phyloP scores from a whole-genome alignment of 1,140 invertebrate species.

The Eulimnadia texana region DNA sequence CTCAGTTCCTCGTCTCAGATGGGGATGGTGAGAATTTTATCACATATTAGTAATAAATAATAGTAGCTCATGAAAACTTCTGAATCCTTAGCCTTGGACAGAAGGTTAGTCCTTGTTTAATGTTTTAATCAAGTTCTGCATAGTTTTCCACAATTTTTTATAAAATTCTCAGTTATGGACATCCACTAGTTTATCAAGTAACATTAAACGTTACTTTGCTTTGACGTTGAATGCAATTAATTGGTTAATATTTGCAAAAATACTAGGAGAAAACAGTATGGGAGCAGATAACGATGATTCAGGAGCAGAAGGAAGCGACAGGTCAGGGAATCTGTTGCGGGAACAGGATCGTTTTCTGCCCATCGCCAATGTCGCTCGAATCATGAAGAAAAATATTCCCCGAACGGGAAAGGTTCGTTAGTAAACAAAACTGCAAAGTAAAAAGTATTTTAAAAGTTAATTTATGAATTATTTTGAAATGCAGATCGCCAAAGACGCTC shows the following conservation, averaged over 20 bases:
- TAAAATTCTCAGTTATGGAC: too few species aligned
- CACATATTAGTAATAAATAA: background rate
- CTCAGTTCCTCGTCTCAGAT: slow-evolving; percentile 4
- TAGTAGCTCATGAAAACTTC: background rate
- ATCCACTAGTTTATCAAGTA: too few species aligned
- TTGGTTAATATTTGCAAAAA: too few species aligned
- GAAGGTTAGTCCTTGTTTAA: too few species aligned
- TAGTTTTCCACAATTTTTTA: too few species aligned
- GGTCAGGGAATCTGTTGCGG: slow-evolving; percentile 38
- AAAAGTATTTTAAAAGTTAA: too few species aligned
- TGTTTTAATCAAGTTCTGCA: too few species aligned
- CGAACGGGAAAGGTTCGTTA: slow-evolving; percentile 74
- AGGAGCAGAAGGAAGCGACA: slow-evolving; percentile 26
- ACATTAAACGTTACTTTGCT: too few species aligned
- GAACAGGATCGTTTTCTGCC: slow-evolving; percentile 93
- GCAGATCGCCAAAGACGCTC: slow-evolving; percentile 94
- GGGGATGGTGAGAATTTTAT: slow-evolving; percentile 4
- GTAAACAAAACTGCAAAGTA: background rate
- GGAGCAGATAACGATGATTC: slow-evolving; percentile 27
- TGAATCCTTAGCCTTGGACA: background rate
- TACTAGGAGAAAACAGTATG: slow-evolving; percentile 27
- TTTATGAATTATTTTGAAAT: background rate
- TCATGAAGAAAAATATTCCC: slow-evolving; percentile 97
- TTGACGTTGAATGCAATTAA: too few species aligned
- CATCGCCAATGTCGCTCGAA: slow-evolving; percentile 96